Evolutionary conservation across 2,888 invertebrate genomes (phyloP), one percentile per base, ranked within the genome.

Genomic region (Heteropelma amictum): DNA sequence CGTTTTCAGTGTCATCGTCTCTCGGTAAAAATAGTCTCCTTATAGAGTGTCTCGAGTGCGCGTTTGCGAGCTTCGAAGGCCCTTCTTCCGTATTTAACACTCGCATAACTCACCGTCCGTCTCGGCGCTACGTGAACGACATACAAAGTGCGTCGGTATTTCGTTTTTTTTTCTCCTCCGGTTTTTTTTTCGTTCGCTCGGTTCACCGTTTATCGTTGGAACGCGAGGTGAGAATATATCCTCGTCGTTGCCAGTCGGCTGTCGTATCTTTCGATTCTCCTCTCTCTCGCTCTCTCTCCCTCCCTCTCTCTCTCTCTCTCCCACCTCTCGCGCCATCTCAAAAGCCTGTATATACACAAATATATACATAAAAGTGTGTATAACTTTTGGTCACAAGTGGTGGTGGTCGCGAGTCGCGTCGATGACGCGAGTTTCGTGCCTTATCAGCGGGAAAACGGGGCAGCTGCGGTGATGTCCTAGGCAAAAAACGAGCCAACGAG

Each of bases 371-470:
- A n/a, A n/a, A 54, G 30, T 21, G 30, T 26, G 42, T 79, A 77
- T 77, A 71, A 74, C 72, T 76, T 71, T 64, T 40, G 56, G 60
- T 68, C 68, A 63, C 49, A 53, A 42, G 26, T 58, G 53, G 10
- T 51, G 40, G 40, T 38, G 58, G 56, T 65, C 70, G 40, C 64
- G 51, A 33, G 69, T 45, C 28, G 61, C 70, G 54, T 73, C 77
- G 82, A 82, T 82, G 83, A 83, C 82, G 79, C 76, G 73, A 76
- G 71, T 40, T 70, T 69, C 84, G 83, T 83, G 84, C 80, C 81
- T 84, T 85, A 85, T 85, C 85, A 79, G 71, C 75, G 56, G 49
- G 56, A 64, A n/a, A n/a, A 72, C 71, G 77, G 76, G 70, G 58
- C 77, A 71, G 69, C 72, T 58, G 60, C 64, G 69, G 76, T n/a